Evolutionary conservation across 2,888 invertebrate genomes (phyloP), one percentile per base, ranked within the genome.

Genomic region (Caenorhabditis sp.): DNA sequence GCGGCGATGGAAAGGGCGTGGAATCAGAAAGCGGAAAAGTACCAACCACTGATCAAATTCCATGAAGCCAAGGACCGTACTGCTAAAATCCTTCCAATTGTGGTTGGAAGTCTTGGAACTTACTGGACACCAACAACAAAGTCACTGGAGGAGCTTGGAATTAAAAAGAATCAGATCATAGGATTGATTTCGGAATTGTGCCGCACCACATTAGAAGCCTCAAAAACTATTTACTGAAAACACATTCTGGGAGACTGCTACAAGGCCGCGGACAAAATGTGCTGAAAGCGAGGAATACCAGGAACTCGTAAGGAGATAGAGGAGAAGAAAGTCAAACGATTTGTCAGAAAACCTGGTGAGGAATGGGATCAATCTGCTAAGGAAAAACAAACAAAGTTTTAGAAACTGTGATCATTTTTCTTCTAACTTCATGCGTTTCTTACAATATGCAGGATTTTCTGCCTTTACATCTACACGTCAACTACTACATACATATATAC

Each of bases 21-120:
- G 53, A 18, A 53, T 2, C 32, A 22, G 6, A 58, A 58, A 22
- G 18, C 11, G 1, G 58, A 58, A 37, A 58, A 58, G 58, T 58
- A 58, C 58, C 4, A 20, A 13, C 6, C 37, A 22, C 15, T 11
- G 1, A 1, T 44, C 9, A 13, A 20, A 2, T 18, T 40, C 61
- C 24, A 40, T 3, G 1, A 11, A 11, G n/a, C 6, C 5, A n/a
- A n/a, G 32, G 61, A 40, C 20, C 22, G 40, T 3, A 40, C 28
- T 1, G 2, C n/a, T 2, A 56, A 13, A 15, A 9, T 32, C 5
- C 32, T 32, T 13, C 55, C 55, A n/a, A 56, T 56, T n/a, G 55
- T 56, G 15, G 18, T 56, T 6, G 61, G 61, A 2, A 4, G 22
- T n/a, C 26, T 61, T 15, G 61, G 61, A 2, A 24, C 61, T 9